Percentiles rank a stretch among this genome's conserved stretches.
phyloP scores from a whole-genome alignment of 2,888 invertebrate species.

The Malacosoma neustria region DNA sequence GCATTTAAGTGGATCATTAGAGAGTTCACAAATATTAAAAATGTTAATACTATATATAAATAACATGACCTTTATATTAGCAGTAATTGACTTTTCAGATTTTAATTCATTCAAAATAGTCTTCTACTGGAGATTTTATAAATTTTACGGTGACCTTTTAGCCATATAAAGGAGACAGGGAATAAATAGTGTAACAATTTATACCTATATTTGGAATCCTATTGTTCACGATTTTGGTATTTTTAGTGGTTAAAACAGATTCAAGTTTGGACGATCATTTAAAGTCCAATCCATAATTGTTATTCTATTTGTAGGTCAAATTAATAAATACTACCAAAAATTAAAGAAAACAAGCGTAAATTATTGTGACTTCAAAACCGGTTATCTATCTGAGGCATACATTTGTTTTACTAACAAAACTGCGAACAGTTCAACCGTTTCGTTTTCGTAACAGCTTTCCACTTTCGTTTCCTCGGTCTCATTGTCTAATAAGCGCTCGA shows the following conservation, averaged over 20 bases:
- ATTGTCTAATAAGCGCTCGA: constrained; percentile 57
- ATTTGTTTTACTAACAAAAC: constrained; percentile 5
- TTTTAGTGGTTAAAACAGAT: not conserved
- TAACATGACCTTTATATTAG: constrained; percentile 15
- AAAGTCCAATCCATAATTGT: no score
- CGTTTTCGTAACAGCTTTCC: constrained; percentile 62
- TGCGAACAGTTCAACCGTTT: constrained; percentile 33
- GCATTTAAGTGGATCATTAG: constrained; percentile 36
- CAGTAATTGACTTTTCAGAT: constrained; percentile 11
- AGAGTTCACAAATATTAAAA: constrained; percentile 27
- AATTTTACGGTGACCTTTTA: constrained; percentile 9
- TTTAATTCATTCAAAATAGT: not conserved
- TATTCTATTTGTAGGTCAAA: no score
- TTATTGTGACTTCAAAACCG: not conserved
- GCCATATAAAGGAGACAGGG: constrained; percentile 3
- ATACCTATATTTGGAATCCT: constrained; percentile 3
- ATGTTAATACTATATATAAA: constrained; percentile 4
- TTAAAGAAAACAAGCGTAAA: no score
- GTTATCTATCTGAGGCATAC: not conserved
- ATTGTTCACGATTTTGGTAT: constrained; percentile 1
- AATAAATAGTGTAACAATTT: constrained; percentile 4
- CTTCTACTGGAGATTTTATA: constrained; percentile 3
- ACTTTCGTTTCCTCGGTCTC: constrained; percentile 67
- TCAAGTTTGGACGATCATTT: not conserved
- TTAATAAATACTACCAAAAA: no score